A percentile compares a stretch with the other conserved stretches of the same genome.
Conservation (phyloP, 2,113 vertebrate species). For the Dascyllus trimaculatus region DNA sequence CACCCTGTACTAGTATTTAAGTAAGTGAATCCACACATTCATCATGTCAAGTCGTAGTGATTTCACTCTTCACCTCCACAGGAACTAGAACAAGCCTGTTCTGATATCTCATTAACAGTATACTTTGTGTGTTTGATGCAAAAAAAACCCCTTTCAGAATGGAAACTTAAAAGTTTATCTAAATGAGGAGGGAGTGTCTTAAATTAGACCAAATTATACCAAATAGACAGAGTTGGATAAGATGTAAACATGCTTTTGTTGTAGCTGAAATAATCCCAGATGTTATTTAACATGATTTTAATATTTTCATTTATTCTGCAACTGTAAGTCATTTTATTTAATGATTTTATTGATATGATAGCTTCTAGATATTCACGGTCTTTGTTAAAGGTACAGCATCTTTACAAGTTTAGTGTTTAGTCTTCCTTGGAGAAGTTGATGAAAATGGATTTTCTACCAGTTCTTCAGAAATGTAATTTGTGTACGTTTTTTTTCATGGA, state of each 20-base stretch:
- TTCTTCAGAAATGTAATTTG: no score
- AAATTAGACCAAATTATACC: background rate
- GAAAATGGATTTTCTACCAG: no score
- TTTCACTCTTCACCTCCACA: background rate
- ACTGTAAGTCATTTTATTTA: background rate
- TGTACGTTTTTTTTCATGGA: no score
- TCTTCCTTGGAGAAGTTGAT: no score
- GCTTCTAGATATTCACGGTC: no score
- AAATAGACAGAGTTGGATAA: background rate
- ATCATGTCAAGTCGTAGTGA: background rate
- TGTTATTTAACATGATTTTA: no score
- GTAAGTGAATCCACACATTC: no score
- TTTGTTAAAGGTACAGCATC: no score
- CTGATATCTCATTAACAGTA: background rate
- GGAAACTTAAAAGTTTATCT: background rate
- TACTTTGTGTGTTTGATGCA: background rate
- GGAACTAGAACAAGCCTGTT: background rate
- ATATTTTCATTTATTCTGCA: no score
- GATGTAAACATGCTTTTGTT: background rate
- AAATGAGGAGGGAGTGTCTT: background rate
- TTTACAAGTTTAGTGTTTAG: no score
- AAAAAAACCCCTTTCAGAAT: background rate
- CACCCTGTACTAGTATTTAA: no score
- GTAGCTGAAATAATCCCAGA: no score
- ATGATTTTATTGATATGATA: background rate